phyloP scores from a whole-genome alignment of 2,113 vertebrate species.

The Pica pica region DNA sequence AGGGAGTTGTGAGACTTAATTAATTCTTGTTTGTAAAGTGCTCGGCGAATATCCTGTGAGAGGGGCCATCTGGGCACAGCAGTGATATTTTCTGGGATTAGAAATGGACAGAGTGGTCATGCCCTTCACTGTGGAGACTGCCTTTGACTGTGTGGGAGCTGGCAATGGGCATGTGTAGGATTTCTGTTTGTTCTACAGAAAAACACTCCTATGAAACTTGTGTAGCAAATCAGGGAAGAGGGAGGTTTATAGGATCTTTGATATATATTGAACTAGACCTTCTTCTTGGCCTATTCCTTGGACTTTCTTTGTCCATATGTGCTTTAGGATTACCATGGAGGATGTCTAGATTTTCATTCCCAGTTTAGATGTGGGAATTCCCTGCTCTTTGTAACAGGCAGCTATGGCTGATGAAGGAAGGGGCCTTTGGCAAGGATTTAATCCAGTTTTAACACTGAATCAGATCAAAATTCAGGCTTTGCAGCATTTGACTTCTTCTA shows the following conservation, averaged over 20 bases:
- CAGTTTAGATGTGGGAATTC: not conserved
- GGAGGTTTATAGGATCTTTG: not conserved
- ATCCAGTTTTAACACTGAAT: not conserved
- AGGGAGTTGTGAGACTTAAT: slow-evolving; percentile 27
- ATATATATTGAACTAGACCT: not conserved
- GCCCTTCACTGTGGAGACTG: fast-evolving
- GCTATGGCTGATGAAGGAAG: not conserved
- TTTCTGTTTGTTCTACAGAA: not conserved
- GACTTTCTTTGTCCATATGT: not conserved
- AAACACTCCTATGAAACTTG: not conserved
- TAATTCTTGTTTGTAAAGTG: slow-evolving; percentile 5
- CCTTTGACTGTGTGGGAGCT: not conserved
- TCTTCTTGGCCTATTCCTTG: not conserved
- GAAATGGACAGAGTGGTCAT: not conserved
- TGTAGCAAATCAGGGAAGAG: not conserved
- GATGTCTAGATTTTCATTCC: not conserved
- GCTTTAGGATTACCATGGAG: fast-evolving
- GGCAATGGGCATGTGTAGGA: not conserved
- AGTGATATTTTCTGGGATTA: not conserved
- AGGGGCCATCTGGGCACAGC: not conserved
- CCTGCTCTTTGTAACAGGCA: not conserved
- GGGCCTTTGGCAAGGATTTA: not conserved
- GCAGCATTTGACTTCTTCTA: not conserved
- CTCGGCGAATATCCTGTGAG: not conserved
- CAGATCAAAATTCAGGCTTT: not conserved